Evolutionary conservation across 2,797 vertebrate species (phyloP), one percentile per base, ranked within the genome.

Genomic region (Amblyopsis hoosieri): DNA sequence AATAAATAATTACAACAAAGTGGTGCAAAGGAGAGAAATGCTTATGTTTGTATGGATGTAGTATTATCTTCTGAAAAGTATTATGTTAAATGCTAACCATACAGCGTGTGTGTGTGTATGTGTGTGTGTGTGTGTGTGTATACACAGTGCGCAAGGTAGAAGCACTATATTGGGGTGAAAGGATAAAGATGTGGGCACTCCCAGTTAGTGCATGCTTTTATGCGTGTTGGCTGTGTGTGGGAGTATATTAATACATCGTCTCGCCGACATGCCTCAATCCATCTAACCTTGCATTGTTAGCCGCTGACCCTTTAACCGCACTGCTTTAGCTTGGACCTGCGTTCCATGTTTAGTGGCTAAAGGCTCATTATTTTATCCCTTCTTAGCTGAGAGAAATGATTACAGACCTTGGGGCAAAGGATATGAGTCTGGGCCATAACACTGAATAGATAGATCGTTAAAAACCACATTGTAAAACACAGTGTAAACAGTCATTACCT

Each of bases 401-500:
- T 23, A 29, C 69, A 53, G 64, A 47, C 75, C 77, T 5, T 5
- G 9, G 37, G 75, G 81, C 74, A 12, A 73, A 12, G 72, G 79
- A 81, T 82, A 29, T 37, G 17, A 75, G 72, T 72, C 70, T 71
- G 72, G 75, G 79, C 66, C 33, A 72, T 13, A 67, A 76, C 73
- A 59, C 77, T 66, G 67, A 79, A 79, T 57, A 76, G 70, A 78
- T 54, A 53, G 73, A 85, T 82, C 53, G 3, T 75, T 76, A 65
- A 76, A 71, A 58, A 56, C 17, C 58, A 15, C 2, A 8, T 67
- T 75, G 72, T 82, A 79, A 76, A 82, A 59, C 68, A 42, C 57
- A 83, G 76, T 46, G 61, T 88, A 88, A 90, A 89, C 85, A 82
- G 70, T 82, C 73, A 84, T 87, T 89, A 85, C 75, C 75, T 47